Evolutionary conservation across 2,113 vertebrate species (phyloP), one percentile per base, ranked within the genome.

Genomic region (Corythornis vintsioides): DNA sequence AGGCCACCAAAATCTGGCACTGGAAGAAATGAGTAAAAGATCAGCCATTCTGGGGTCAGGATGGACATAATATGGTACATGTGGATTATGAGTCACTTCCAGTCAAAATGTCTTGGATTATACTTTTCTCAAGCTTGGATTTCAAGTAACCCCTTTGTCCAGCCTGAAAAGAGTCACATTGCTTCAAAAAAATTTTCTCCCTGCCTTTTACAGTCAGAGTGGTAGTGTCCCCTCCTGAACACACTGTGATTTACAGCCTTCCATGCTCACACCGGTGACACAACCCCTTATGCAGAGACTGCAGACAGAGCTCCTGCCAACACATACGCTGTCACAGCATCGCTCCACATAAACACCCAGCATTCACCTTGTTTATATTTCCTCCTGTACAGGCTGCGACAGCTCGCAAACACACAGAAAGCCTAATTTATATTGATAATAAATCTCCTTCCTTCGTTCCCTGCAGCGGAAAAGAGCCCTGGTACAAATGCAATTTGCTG

Each of bases 341-440:
- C 3, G 0, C 84, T 91, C 67, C 79, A 92, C 52, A 87, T 64
- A 83, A 96, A 94, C 56, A 91, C 75, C 69, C 91, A 74, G 75
- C 81, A 77, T 91, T 89, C 89, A 92, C 89, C 92, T 92, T 95
- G 86, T 45, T 87, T 87, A 14, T 87, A 77, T 53, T 89, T 83
- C 53, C 74, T 80, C 72, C 82, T 43, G 48, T 53, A 85, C 50
- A 40, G 75, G 75, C 64, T 91, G 89, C 0, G 14, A 93, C 78
- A 87, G 89, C 77, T 89, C 71, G 86, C 77, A 83, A 83, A 87
- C 71, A 83, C 55, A 82, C 33, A 73, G 84, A 83, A 79, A 70
- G 86, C 71, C 81, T 76, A 79, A 93, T 96, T 92, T 82, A 89
- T 96, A 87, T 52, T 93, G 94, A 94, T 72, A 93, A 93, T 89